Evolutionary conservation across 1,140 invertebrate species (phyloP).

Genomic region (Drosophila insularis): DNA sequence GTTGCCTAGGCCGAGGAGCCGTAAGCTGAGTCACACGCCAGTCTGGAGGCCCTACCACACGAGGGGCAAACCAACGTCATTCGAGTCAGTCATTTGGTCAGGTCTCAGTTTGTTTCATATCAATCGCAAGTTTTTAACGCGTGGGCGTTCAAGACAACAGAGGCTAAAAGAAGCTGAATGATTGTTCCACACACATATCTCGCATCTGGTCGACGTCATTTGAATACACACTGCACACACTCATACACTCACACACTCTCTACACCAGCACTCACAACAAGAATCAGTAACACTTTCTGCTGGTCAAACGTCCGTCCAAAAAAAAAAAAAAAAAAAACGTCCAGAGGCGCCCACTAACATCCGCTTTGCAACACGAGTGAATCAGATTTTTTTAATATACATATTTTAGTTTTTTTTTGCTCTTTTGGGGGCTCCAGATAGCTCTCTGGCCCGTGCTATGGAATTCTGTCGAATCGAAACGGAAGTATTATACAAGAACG

Average conservation of each 20-base stretch:
- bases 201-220: slow-evolving; percentile 12
- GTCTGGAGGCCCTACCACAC: not conserved
- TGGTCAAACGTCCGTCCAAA: slow-evolving; percentile 55
- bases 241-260: not conserved
- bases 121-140: slow-evolving; percentile 56
- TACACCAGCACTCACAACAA: slow-evolving; percentile 25
- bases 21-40: slow-evolving; percentile 25
- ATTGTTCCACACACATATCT: slow-evolving; percentile 30
- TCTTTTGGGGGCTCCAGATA: slow-evolving; percentile 40
- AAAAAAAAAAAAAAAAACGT: slow-evolving; percentile 7
- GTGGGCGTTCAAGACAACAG: slow-evolving; percentile 36
- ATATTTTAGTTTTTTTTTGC: not conserved
- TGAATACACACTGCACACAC: not conserved
- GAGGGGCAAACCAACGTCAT: slow-evolving; percentile 41
- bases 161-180: slow-evolving; percentile 33
- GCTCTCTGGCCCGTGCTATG: slow-evolving; percentile 6
- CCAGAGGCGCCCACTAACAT: slow-evolving; percentile 69
- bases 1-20: slow-evolving; percentile 24
- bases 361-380: slow-evolving; percentile 53
- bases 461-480: slow-evolving; percentile 22
- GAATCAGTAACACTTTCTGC: slow-evolving; percentile 25
- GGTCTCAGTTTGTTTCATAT: slow-evolving; percentile 59
- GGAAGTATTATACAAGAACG: slow-evolving; percentile 21
- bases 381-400: slow-evolving; percentile 27
- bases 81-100: slow-evolving; percentile 50